phyloP scores from a whole-genome alignment of 1,140 invertebrate species.

The Drosophila miranda region DNA sequence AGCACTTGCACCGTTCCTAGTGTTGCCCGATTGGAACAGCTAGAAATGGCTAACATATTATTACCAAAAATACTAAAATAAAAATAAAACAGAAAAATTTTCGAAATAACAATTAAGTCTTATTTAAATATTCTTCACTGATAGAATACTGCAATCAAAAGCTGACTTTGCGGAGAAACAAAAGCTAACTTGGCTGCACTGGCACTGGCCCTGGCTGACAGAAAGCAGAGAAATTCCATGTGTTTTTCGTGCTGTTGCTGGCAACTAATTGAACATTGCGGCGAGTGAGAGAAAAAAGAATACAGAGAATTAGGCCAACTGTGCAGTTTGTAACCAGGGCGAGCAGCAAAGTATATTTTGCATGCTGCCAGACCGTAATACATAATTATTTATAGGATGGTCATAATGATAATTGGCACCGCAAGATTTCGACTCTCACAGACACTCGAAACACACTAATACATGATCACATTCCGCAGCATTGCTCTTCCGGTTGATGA shows the following conservation, averaged over 20 bases:
- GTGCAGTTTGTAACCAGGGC: conserved; percentile 72
- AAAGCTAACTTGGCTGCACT: conserved; percentile 8
- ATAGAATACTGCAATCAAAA: no score
- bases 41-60: not conserved
- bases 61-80: no score
- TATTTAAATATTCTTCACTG: not conserved
- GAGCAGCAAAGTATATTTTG: conserved; percentile 64
- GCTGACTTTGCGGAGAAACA: no score
- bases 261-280: conserved; percentile 67
- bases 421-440: conserved; percentile 55
- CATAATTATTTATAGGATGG: conserved; percentile 64
- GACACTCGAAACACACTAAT: conserved; percentile 6
- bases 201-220: conserved; percentile 6
- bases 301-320: conserved; percentile 72
- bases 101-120: not conserved
- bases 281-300: conserved; percentile 20
- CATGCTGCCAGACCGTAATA: conserved; percentile 64
- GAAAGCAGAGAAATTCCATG: conserved; percentile 67
- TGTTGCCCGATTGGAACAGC: not conserved
- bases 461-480: conserved; percentile 52
- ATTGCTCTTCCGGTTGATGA: conserved; percentile 78
- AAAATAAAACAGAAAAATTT: not conserved
- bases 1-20: conserved; percentile 42
- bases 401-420: conserved; percentile 56
- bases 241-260: conserved; percentile 26